Base-by-base conservation (phyloP, 2,888 invertebrate species). In the Escarpia spicata region DNA sequence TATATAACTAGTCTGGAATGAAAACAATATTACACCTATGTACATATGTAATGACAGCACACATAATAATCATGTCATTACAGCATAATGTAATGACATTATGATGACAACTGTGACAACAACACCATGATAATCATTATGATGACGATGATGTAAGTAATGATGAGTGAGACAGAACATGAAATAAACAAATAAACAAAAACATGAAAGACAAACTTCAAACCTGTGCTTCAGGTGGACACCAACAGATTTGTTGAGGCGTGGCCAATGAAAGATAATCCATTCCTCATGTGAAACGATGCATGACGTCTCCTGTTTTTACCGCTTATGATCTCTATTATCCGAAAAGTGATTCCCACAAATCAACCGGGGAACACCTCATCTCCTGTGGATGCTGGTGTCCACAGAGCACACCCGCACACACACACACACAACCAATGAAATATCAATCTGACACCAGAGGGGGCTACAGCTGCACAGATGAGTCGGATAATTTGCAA, bases 131-230 rank as follows among this genome's bases (percentile, higher is more conserved):
- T 75, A 75, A 75, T 75, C 75, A 75, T 75, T 19, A 75, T 75
- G 75, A 75, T 75, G 19, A 75, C 19, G 75, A 75, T 26, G 6
- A 75, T 75, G 75, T 6, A 6, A 26, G 75, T 75, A 75, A 26
- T 75, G 75, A 75, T 75, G 75, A 75, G 26, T 75, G 75, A 75
- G 26, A 6, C 19, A 15, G 75, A 75, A 75, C 6, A 75, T 75
- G 6, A 19, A 75, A 75, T 8, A 26, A 75, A 75, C 0, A 75
- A 6, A 75, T 19, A 15, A 75, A 75, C 75, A 75, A 75, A 1
- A 75, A 75, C 75, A n/a, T 75, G n/a, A 75, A 75, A 75, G 75
- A 75, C 75, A 75, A 75, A 52, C 52, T 52, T 52, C 52, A 52
- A 52, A 75, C 75, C 75, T 75, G 75, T 26, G 26, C 26, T 60